Conservation (phyloP, 1,140 invertebrate genomes). For the Neotoxoptera formosana region DNA sequence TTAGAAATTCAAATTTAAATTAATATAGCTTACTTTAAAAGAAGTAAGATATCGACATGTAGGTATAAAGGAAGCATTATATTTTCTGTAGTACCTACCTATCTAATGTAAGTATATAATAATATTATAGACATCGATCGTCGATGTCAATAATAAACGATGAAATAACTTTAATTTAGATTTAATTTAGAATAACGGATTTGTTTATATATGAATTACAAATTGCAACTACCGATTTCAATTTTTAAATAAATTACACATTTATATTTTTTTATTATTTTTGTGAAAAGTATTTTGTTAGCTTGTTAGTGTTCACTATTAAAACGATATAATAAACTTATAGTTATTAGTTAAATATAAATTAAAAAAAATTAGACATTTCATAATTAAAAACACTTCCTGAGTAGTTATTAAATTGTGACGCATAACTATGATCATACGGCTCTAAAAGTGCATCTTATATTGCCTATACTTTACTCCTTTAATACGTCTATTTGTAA, state of each 20-base stretch:
- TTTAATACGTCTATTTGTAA: not conserved
- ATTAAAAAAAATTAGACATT: not conserved
- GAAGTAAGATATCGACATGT: too few species aligned
- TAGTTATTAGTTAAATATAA: not conserved
- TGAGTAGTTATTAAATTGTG: not conserved
- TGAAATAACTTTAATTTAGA: not conserved
- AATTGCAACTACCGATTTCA: not conserved
- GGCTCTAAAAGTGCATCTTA: not conserved
- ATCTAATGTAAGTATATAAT: too few species aligned
- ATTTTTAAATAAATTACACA: not conserved
- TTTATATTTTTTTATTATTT: not conserved
- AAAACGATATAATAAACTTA: not conserved
- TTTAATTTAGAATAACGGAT: not conserved
- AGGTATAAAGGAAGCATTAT: too few species aligned
- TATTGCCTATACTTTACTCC: not conserved
- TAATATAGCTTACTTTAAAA: too few species aligned
- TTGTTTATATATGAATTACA: not conserved
- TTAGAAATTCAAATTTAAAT: too few species aligned
- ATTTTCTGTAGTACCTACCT: too few species aligned
- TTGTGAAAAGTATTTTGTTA: not conserved
- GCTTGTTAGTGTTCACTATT: not conserved
- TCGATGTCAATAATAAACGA: not conserved
- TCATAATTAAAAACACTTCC: not conserved
- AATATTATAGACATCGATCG: too few species aligned
- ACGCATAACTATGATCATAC: too few species aligned